Conservation (phyloP, 92 coral and sea anemone genomes). For the Actinernus sp. region DNA sequence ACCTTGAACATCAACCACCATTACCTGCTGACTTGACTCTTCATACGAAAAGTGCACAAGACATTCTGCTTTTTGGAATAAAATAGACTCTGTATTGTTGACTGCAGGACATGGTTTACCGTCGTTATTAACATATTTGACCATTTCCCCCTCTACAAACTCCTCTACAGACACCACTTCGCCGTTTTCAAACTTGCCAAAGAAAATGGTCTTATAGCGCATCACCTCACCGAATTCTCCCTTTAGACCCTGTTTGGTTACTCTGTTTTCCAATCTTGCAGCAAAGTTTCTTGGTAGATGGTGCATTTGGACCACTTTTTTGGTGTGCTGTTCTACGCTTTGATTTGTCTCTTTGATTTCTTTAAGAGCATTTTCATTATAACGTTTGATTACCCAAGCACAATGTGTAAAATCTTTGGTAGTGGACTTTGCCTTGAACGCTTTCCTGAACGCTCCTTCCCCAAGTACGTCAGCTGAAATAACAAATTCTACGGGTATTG, state of each 20-base stretch:
- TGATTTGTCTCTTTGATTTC: conserved; percentile 44
- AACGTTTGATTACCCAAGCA: conserved; percentile 63
- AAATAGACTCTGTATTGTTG: neutral
- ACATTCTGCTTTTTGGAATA: conserved; percentile 14
- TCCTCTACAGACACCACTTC: conserved; percentile 54
- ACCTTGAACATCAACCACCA: conserved; percentile 29
- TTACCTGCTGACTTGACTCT: conserved; percentile 9
- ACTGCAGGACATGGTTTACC: conserved; percentile 18
- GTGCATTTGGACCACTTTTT: conserved; percentile 73
- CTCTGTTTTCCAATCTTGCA: conserved; percentile 17
- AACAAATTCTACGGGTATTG: conserved; percentile 46
- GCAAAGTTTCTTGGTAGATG: conserved; percentile 54
- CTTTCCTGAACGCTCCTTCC: conserved; percentile 46
- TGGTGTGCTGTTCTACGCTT: conserved; percentile 63
- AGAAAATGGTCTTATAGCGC: conserved; percentile 28
- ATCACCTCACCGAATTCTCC: conserved; percentile 40
- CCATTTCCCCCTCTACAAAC: conserved; percentile 39
- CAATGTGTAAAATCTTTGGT: conserved; percentile 21
- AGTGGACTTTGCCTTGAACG: conserved; percentile 45
- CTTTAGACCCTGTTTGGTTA: conserved; percentile 11
- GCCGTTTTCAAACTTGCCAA: conserved; percentile 36
- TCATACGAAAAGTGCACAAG: conserved; percentile 41
- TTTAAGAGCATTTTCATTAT: conserved; percentile 32
- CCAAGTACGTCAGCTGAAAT: conserved; percentile 62
- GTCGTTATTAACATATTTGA: conserved; percentile 49